Conservation (phyloP, 1,140 invertebrate genomes). For the Drosophila willistoni region DNA sequence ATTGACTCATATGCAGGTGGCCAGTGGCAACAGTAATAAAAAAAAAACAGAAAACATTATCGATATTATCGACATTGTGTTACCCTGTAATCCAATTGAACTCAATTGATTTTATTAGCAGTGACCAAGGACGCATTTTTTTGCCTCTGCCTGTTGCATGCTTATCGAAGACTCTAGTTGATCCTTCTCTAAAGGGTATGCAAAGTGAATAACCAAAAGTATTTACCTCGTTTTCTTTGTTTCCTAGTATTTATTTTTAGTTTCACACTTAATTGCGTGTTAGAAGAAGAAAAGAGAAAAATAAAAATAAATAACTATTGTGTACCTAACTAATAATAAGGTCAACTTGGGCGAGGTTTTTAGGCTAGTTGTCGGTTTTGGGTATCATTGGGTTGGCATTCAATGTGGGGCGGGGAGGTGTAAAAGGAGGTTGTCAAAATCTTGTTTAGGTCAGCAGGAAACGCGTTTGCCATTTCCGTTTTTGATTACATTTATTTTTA, state of each 20-base stretch:
- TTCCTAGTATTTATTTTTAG: constrained; percentile 18
- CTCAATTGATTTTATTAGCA: no score
- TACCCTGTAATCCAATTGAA: not conserved
- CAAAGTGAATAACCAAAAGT: not conserved
- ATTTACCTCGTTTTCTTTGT: constrained; percentile 20
- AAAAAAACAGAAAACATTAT: not conserved
- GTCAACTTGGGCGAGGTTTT: constrained; percentile 8
- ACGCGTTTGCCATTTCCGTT: constrained; percentile 57
- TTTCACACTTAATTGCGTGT: constrained; percentile 55
- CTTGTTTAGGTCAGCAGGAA: constrained; percentile 53
- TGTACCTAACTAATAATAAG: constrained; percentile 11
- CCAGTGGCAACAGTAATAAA: not conserved
- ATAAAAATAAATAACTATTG: constrained; percentile 32
- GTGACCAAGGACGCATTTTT: no score
- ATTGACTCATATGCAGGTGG: constrained; percentile 29
- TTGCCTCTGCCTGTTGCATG: not conserved
- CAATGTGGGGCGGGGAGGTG: constrained; percentile 19
- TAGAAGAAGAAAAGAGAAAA: constrained; percentile 40
- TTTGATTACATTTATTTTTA: constrained; percentile 50
- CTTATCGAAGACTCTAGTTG: no score
- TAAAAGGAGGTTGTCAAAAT: constrained; percentile 4
- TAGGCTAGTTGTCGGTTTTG: constrained; percentile 26
- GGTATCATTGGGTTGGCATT: constrained; percentile 53
- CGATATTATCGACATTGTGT: not conserved
- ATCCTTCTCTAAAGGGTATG: not conserved